Conservation (phyloP, 1,140 invertebrate genomes). For the Belonocnema kinseyi region DNA sequence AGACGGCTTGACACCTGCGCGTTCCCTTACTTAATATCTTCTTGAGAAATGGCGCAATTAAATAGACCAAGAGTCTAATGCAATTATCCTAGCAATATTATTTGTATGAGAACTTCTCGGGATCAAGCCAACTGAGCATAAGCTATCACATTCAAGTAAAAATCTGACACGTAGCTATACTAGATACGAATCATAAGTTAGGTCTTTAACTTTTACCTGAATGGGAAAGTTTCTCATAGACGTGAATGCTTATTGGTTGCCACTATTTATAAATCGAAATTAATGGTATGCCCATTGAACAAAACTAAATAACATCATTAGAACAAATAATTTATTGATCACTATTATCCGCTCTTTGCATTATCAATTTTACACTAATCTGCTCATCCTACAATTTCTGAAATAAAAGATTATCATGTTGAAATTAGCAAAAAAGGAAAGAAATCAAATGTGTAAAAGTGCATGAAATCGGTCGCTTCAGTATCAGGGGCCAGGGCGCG, state of each 20-base stretch:
- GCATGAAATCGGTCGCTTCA: constrained; percentile 50
- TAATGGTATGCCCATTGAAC: no score
- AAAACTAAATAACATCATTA: no score
- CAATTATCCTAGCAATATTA: neutral
- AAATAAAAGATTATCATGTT: constrained; percentile 41
- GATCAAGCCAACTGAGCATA: neutral
- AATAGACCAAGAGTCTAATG: neutral
- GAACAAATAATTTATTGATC: neutral
- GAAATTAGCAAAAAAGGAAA: constrained; percentile 36
- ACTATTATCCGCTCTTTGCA: neutral
- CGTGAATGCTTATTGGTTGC: constrained; percentile 17
- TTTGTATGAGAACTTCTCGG: neutral
- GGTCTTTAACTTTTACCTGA: neutral
- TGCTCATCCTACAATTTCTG: neutral
- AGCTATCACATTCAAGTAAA: neutral
- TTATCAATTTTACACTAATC: neutral
- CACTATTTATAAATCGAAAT: neutral
- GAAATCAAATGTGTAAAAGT: constrained; percentile 45
- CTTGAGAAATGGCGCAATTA: neutral
- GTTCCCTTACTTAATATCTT: neutral
- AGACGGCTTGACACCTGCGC: neutral
- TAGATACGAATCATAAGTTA: neutral
- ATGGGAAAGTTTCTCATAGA: constrained; percentile 4
- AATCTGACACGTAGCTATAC: constrained; percentile 12
- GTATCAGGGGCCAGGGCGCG: constrained; percentile 57